Conservation (phyloP, 2,113 vertebrate species). For the Pluvianellus socialis region DNA sequence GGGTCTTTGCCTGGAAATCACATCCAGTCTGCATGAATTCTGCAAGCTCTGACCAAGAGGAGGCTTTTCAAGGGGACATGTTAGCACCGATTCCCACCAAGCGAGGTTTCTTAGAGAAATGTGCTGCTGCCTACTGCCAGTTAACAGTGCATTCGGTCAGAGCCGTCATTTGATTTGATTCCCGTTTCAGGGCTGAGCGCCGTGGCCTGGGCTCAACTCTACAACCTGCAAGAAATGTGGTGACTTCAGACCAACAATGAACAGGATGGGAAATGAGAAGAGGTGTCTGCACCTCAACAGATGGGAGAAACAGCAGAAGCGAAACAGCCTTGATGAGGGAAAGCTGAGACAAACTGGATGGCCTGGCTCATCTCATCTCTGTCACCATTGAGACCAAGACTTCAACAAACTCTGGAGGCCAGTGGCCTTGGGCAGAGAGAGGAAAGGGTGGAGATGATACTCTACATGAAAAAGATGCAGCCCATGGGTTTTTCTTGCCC, state of each 20-base stretch:
- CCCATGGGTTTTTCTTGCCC: not conserved
- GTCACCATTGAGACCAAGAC: not conserved
- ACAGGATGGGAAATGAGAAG: not conserved
- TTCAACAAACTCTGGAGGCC: not conserved
- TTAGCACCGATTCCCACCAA: not conserved
- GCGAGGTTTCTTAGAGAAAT: not conserved
- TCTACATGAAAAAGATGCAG: not conserved
- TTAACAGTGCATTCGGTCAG: not conserved
- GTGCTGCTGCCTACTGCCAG: not conserved
- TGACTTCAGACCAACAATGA: not conserved
- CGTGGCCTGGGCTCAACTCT: rapidly evolving
- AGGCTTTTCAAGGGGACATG: not conserved
- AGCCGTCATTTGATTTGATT: not conserved
- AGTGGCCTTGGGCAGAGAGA: not conserved
- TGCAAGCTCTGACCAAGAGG: not conserved
- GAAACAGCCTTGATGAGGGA: not conserved
- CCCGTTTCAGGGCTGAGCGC: not conserved
- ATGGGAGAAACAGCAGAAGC: not conserved
- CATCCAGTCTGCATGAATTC: not conserved
- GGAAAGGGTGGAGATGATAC: rapidly evolving
- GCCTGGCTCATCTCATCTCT: not conserved
- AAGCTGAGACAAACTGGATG: not conserved
- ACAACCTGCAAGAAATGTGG: not conserved
- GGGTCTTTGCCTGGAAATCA: not conserved
- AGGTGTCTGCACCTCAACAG: not conserved